A percentile compares a stretch with the other conserved stretches of the same genome.
phyloP scores from a whole-genome alignment of 1,140 invertebrate genomes.

The Philopotamus ludificatus region DNA sequence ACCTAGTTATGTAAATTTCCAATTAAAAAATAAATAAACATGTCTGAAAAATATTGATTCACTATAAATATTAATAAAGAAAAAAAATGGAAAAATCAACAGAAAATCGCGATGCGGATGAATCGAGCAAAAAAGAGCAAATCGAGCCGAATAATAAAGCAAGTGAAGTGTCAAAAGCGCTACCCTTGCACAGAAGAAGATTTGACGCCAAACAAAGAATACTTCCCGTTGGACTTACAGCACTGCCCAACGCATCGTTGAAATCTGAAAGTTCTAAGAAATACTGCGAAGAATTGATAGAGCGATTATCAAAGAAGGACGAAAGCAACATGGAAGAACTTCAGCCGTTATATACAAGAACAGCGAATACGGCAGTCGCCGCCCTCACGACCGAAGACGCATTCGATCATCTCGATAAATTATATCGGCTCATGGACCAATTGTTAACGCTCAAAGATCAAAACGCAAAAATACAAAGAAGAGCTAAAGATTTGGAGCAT shows the following conservation, averaged over 20 bases:
- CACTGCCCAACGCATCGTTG: slow-evolving; percentile 16
- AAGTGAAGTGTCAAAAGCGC: not conserved
- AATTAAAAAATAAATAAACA: too few species aligned
- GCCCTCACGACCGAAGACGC: slow-evolving; percentile 59
- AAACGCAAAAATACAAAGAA: slow-evolving; percentile 66
- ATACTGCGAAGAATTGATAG: slow-evolving; percentile 31
- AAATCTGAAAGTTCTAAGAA: slow-evolving; percentile 18
- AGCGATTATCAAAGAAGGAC: slow-evolving; percentile 21
- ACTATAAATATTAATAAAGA: too few species aligned
- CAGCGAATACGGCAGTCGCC: slow-evolving; percentile 49
- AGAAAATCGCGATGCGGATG: not conserved
- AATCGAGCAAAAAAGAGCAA: not conserved
- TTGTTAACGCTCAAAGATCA: slow-evolving; percentile 69
- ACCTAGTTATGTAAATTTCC: too few species aligned
- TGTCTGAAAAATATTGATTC: too few species aligned
- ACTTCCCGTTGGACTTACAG: slow-evolving; percentile 22
- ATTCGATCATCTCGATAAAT: slow-evolving; percentile 74
- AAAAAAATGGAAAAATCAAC: slow-evolving; percentile 7
- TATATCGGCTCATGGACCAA: slow-evolving; percentile 73
- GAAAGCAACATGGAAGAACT: slow-evolving; percentile 22
- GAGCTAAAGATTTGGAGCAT: slow-evolving; percentile 71
- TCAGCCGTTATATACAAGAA: slow-evolving; percentile 47
- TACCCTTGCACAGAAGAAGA: slow-evolving; percentile 35
- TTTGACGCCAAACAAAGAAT: slow-evolving; percentile 36
- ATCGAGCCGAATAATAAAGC: not conserved